Evolutionary conservation across 2,113 vertebrate species (phyloP).

Genomic region (Eurypyga helias): DNA sequence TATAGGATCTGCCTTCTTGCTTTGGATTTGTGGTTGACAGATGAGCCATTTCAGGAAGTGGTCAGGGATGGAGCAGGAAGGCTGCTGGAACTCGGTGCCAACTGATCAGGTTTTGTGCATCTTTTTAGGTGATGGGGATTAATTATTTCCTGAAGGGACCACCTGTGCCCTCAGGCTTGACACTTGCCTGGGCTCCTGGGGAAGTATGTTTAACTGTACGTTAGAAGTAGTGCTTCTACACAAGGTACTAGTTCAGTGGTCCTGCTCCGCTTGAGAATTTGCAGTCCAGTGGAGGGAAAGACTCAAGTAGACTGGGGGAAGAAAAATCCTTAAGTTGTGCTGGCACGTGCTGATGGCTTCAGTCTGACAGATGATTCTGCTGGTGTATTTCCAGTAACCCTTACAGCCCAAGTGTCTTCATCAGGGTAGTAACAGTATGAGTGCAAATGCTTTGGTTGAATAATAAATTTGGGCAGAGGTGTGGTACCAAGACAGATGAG

Average conservation of each 20-base stretch:
- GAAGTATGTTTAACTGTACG: background rate
- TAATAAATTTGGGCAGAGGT: background rate
- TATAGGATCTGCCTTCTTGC: background rate
- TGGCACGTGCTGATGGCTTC: background rate
- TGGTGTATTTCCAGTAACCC: background rate
- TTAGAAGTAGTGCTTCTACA: background rate
- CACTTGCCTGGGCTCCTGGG: background rate
- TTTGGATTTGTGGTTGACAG: background rate
- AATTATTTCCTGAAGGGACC: background rate
- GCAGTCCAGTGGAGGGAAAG: too few relatives aligned
- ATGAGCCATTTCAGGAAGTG: background rate
- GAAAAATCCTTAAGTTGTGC: background rate
- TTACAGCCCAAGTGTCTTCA: background rate
- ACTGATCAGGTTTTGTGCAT: background rate
- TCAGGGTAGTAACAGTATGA: background rate
- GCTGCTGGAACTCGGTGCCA: background rate
- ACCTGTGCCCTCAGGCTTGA: rapidly evolving
- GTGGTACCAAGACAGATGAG: background rate
- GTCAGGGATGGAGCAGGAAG: background rate
- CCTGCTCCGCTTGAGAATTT: background rate
- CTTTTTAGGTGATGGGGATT: background rate
- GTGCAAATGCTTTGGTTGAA: background rate
- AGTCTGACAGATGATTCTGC: background rate
- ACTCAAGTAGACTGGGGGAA: background rate
- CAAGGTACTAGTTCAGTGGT: background rate